phyloP scores from a whole-genome alignment of 2,797 vertebrate species.

The Mus spretus region DNA sequence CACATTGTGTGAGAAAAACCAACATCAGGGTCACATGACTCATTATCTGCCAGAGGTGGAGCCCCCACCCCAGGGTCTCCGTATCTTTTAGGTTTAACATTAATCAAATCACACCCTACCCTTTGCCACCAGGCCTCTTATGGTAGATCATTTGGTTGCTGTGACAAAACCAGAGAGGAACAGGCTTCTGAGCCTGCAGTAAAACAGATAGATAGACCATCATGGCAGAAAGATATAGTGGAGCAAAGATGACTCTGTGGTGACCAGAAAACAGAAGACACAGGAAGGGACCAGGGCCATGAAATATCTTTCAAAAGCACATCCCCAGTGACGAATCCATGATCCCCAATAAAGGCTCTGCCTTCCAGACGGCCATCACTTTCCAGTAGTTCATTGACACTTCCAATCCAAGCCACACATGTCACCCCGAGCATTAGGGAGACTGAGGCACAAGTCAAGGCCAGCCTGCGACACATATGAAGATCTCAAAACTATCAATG shows the following conservation, averaged over 20 bases:
- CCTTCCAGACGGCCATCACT: no score
- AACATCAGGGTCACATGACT: rapidly evolving
- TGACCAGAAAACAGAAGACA: background rate
- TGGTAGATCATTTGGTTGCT: background rate
- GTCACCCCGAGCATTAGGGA: background rate
- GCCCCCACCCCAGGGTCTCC: background rate
- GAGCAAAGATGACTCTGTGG: background rate
- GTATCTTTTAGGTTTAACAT: rapidly evolving
- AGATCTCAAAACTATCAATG: background rate
- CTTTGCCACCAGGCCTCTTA: background rate
- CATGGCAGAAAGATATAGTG: background rate
- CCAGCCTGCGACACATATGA: background rate
- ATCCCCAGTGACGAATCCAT: no score
- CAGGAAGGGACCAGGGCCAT: background rate
- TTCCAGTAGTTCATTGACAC: no score
- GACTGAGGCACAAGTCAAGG: background rate
- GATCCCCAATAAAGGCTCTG: background rate
- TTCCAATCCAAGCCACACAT: no score
- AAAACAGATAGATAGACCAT: background rate
- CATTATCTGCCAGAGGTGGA: background rate
- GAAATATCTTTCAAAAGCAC: no score
- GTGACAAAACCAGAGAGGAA: background rate
- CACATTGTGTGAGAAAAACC: background rate
- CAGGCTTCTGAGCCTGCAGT: background rate
- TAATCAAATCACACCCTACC: no score